phyloP scores from a whole-genome alignment of 2,888 invertebrate genomes.

The Yponomeuta plumbellus region DNA sequence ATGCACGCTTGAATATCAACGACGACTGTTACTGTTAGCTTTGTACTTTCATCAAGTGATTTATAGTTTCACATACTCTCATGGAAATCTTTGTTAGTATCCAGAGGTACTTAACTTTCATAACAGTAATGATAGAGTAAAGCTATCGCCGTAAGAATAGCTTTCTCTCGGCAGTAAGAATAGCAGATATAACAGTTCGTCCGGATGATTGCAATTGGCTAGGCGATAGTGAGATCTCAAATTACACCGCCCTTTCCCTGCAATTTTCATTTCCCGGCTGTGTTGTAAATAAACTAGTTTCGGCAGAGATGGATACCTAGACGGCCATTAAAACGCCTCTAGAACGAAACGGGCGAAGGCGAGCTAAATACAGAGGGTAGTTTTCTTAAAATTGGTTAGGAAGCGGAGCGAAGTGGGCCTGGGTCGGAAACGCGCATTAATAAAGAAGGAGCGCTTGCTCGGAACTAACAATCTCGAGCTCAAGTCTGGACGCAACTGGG shows the following conservation, averaged over 20 bases:
- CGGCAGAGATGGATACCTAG: constrained; percentile 3
- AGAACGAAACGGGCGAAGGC: background rate
- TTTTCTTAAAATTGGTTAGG: constrained; percentile 57
- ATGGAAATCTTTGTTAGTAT: background rate
- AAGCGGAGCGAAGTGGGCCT: constrained; percentile 12
- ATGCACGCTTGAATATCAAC: constrained; percentile 14
- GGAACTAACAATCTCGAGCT: constrained; percentile 41
- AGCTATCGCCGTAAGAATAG: background rate
- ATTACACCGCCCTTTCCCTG: background rate
- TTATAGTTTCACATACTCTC: background rate
- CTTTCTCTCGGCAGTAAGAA: background rate
- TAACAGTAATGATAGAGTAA: background rate
- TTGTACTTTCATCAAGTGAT: constrained; percentile 1
- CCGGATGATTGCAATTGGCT: constrained; percentile 1
- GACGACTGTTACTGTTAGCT: constrained; percentile 6
- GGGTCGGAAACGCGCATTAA: constrained; percentile 41
- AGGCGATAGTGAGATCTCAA: constrained; percentile 9
- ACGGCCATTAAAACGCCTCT: background rate
- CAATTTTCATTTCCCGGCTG: constrained; percentile 17
- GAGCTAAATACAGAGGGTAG: constrained; percentile 23
- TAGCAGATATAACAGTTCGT: background rate
- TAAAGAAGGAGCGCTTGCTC: constrained; percentile 39
- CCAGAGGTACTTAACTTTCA: constrained; percentile 1
- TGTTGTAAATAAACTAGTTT: constrained; percentile 15
- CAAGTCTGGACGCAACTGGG: background rate